Conservation (phyloP, 2,797 vertebrate species). For the Bovichtus variegatus region DNA sequence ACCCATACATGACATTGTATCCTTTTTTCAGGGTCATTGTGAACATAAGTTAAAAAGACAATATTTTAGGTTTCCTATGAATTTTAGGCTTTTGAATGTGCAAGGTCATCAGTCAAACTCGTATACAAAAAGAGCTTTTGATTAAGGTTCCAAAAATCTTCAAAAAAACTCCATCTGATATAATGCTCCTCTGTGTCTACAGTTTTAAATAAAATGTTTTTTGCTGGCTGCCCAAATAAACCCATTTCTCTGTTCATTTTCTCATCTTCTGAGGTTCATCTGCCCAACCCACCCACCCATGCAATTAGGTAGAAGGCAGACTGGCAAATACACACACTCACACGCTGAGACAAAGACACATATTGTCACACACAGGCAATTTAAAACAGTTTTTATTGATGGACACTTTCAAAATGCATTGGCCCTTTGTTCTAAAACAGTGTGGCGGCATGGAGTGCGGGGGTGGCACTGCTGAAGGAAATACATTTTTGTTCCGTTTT, state of each 20-base stretch:
- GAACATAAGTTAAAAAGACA: background rate
- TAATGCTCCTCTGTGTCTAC: background rate
- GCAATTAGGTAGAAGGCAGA: slow-evolving; percentile 19
- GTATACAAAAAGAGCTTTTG: background rate
- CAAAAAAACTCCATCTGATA: slow-evolving; percentile 5
- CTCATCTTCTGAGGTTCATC: slow-evolving; percentile 33
- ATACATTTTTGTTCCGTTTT: slow-evolving; percentile 57
- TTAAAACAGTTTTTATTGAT: slow-evolving; percentile 50
- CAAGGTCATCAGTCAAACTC: background rate
- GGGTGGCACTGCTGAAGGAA: slow-evolving; percentile 38
- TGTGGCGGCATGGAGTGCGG: slow-evolving; percentile 16
- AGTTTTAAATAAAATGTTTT: slow-evolving; percentile 19
- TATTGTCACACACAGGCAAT: slow-evolving; percentile 30
- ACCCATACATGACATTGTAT: background rate
- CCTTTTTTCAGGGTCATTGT: too few species aligned
- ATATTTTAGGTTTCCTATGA: background rate
- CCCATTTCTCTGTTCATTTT: slow-evolving; percentile 27
- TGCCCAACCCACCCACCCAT: slow-evolving; percentile 14
- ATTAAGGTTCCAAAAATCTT: background rate
- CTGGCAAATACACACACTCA: background rate
- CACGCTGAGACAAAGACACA: background rate
- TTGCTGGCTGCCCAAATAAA: slow-evolving; percentile 1
- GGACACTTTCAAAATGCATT: slow-evolving; percentile 56
- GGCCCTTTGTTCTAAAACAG: slow-evolving; percentile 55
- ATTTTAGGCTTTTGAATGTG: background rate